These are phyloP conservation scores for Corapipo altera DNA, from an alignment of 2,113 vertebrate genomes.

Conservation along the genomic window DNA sequence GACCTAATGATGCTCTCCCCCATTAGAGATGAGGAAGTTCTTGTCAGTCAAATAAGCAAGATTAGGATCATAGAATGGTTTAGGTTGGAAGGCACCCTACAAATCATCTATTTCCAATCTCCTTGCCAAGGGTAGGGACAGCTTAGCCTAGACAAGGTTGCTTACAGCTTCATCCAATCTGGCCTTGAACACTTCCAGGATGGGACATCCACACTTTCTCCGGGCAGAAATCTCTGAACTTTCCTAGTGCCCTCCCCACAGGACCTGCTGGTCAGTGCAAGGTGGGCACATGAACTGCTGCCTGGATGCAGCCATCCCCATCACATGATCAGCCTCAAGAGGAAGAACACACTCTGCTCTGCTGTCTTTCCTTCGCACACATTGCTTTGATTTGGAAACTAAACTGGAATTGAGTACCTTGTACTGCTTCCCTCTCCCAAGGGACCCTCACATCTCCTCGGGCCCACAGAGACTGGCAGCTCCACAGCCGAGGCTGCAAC, in stretches of 20 bases:
- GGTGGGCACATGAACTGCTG: neutral
- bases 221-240: neutral
- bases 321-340: accelerated
- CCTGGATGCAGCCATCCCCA: neutral
- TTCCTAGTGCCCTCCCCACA: neutral
- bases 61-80: neutral
- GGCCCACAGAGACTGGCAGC: neutral
- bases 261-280: neutral
- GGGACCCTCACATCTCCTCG: neutral
- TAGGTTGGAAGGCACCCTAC: neutral
- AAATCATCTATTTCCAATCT: neutral
- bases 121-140: neutral
- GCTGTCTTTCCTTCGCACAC: neutral
- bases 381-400: neutral
- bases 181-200: neutral
- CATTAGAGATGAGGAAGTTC: neutral
- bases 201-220: neutral
- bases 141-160: neutral
- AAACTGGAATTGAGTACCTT: neutral
- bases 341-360: neutral
- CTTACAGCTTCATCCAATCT: neutral
- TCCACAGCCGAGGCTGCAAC: neutral
- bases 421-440: neutral
- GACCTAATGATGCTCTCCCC: neutral
- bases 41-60: neutral